Base-by-base conservation (phyloP, 37 sponge, comb jelly and placozoan genomes). In the Halichondria panicea region DNA sequence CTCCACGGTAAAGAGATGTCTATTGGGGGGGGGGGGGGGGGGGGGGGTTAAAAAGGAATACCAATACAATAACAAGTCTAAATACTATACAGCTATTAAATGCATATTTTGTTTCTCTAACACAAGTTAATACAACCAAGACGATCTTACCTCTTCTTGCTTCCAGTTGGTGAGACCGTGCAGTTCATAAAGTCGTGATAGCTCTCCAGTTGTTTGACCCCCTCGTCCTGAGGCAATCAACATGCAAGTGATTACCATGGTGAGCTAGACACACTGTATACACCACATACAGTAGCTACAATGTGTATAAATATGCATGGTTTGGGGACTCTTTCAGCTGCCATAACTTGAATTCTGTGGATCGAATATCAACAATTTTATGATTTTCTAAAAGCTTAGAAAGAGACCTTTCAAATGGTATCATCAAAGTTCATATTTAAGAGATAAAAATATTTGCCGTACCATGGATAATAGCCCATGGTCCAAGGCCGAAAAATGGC, bases 91-190 rank as follows among this genome's bases (percentile, higher is more conserved):
- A 48, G 15, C 52, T 48, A 48, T 15, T 18, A 18, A 11, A 18
- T 48, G 11, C 15, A 48, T 18, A 48, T 15, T 48, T 18, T 15
- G 15, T 48, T 15, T 11, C 13, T 48, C 15, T 15, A 48, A 18
- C 13, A 15, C 15, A 11, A 48, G 52, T 48, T 15, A 11, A 48
- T 11, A 48, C 15, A 18, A 15, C 52, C 11, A 48, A 35, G 38
- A 66, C 5, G 31, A 24, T n/a, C 79, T 22, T 59, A 87, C 88
- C 81, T 63, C 67, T 77, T 87, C 77, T 87, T 87, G 34, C 68
- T 66, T 24, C 60, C 81, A 3, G 76, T 63, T 15, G 44, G 41
- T 13, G 44, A 43, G 38, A 72, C 84, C 30, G 53, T 45, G 39
- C 66, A 76, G 68, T 40, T 32, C 4, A 42, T 72, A 30, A 89